Percentiles rank a stretch among this genome's conserved stretches.
Conservation (phyloP, 2,113 vertebrate species). For the Syngnathus scovelli region DNA sequence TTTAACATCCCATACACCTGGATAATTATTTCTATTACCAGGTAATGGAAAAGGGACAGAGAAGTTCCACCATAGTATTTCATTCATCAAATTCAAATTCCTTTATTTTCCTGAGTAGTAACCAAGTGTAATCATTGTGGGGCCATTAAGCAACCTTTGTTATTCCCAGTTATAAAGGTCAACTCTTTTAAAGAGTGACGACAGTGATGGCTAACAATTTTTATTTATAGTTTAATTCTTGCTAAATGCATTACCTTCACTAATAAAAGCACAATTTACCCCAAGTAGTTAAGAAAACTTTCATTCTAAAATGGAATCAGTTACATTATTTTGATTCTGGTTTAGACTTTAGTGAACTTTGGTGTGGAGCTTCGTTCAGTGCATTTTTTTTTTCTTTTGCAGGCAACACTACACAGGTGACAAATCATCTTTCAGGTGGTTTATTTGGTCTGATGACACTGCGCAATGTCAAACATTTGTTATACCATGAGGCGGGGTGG, state of each 20-base stretch:
- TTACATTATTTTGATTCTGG: too few relatives aligned
- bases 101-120: too few relatives aligned
- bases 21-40: too few relatives aligned
- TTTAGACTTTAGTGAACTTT: neutral
- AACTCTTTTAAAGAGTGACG: too few relatives aligned
- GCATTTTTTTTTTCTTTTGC: neutral
- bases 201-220: neutral
- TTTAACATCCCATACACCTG: too few relatives aligned
- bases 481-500: neutral
- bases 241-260: too few relatives aligned
- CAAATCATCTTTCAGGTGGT: constrained; percentile 57
- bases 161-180: neutral
- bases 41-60: too few relatives aligned
- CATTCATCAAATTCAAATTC: too few relatives aligned
- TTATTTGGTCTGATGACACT: constrained; percentile 57
- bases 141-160: neutral
- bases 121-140: neutral
- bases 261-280: neutral
- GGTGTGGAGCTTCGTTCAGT: neutral
- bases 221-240: too few relatives aligned
- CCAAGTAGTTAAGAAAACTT: too few relatives aligned
- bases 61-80: too few relatives aligned
- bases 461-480: constrained; percentile 27
- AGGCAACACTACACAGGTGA: neutral
- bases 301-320: neutral